Conservation (phyloP, 2,113 vertebrate species). For the Phocoena sinus region DNA sequence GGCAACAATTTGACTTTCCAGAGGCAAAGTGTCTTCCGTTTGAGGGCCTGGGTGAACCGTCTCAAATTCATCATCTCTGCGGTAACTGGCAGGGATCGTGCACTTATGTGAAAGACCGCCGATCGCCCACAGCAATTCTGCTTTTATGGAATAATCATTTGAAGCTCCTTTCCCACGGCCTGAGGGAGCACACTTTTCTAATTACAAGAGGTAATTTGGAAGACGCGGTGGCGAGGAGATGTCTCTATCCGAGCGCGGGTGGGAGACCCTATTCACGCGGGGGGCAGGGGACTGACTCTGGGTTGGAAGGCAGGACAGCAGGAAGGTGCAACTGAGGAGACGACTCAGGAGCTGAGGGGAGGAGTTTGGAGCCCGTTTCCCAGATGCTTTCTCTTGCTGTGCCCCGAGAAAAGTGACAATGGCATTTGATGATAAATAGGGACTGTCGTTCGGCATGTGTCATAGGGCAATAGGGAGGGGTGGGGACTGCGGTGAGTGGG, state of each 20-base stretch:
- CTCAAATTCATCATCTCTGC: constrained; percentile 63
- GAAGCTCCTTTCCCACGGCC: constrained; percentile 64
- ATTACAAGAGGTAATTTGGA: constrained; percentile 69
- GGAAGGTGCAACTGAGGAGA: no score
- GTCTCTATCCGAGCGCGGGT: background rate
- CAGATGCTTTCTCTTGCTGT: background rate
- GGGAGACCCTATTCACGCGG: background rate
- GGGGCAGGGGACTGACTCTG: background rate
- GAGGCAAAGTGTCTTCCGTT: background rate
- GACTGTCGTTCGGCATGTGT: background rate
- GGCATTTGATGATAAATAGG: background rate
- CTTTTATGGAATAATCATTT: constrained; percentile 73
- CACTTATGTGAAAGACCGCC: constrained; percentile 65
- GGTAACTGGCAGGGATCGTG: constrained; percentile 73
- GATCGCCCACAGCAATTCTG: constrained; percentile 70
- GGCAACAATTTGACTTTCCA: background rate
- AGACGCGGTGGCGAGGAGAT: background rate
- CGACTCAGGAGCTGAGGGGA: background rate
- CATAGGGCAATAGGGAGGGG: fast-evolving
- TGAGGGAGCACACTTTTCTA: constrained; percentile 67
- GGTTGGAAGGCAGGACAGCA: background rate
- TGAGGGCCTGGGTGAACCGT: background rate
- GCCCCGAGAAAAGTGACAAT: background rate
- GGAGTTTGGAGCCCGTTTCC: background rate
- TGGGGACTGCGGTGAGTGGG: background rate